Percentiles rank a stretch among this genome's conserved stretches.
These are phyloP conservation scores for Drosophila parabipectinata DNA, from an alignment of 1,140 invertebrate species.

Conservation along the genomic window DNA sequence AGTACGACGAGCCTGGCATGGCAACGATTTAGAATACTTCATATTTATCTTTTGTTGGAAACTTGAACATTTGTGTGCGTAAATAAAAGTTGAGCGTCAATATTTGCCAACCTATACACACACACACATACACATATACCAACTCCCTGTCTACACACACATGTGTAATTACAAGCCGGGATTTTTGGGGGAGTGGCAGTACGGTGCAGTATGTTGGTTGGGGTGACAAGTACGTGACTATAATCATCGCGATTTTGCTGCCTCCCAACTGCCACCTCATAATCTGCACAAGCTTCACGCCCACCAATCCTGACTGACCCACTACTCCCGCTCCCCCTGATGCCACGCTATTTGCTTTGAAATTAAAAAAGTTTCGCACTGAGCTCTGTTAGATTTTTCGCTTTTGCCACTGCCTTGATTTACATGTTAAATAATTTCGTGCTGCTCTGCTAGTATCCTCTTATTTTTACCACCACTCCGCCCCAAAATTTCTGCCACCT, in stretches of 20 bases:
- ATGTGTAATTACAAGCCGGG: constrained; percentile 64
- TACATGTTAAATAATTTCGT: constrained; percentile 79
- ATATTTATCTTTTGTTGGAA: constrained; percentile 79
- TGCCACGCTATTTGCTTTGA: constrained; percentile 69
- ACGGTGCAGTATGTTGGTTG: constrained; percentile 4
- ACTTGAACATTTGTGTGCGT: constrained; percentile 81
- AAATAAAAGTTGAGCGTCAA: constrained; percentile 80
- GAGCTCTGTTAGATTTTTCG: constrained; percentile 68
- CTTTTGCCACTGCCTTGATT: constrained; percentile 66
- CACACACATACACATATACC: constrained; percentile 12
- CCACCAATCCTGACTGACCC: constrained; percentile 24
- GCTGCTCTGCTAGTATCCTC: constrained; percentile 28
- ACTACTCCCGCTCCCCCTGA: not conserved
- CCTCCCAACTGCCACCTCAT: constrained; percentile 38
- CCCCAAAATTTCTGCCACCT: not conserved
- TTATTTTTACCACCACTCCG: not conserved
- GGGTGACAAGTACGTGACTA: constrained; percentile 78
- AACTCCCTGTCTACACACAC: constrained; percentile 17
- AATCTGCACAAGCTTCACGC: constrained; percentile 42
- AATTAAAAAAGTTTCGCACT: constrained; percentile 78
- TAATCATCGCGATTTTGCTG: constrained; percentile 63
- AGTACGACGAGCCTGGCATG: constrained; percentile 45
- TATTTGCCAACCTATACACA: constrained; percentile 59
- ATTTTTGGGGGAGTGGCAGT: constrained; percentile 17
- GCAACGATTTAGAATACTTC: constrained; percentile 78